Base-by-base conservation (phyloP, 2,888 invertebrate species). In the Agrotis puta region DNA sequence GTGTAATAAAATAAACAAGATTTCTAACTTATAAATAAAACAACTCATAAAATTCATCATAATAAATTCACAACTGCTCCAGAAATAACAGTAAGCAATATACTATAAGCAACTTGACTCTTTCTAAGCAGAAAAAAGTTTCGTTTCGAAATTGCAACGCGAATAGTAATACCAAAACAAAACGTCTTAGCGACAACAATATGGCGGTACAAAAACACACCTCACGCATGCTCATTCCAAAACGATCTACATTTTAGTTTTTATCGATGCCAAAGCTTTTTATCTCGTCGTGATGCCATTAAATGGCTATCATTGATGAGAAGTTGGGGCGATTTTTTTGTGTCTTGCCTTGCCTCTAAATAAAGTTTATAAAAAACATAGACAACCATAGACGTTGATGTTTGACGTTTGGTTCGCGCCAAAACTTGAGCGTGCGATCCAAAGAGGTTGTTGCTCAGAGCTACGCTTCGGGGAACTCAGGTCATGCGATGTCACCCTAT, bases 291-390 rank as follows among this genome's bases (percentile, higher is more conserved):
- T 87, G 88, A 89, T 89, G 81, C 90, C 89, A 92, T 92, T 91
- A 92, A 90, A 89, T 88, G 87, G 85, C 88, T 92, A 92, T 91
- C 91, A 92, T 90, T 91, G 90, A 89, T 90, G 89, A 86, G 86
- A 85, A 85, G 84, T 88, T 87, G 88, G 85, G 87, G 83, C 84
- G 82, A 81, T 85, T 89, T 91, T n/a, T 91, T 89, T 85, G 73
- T 87, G 85, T 71, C 66, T 64, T n/a, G n/a, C n/a, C n/a, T 77
- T 81, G 83, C 84, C 84, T 84, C 82, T 85, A 85, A 82, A 66
- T 86, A 89, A 88, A 86, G 70, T 73, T 75, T 39, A 73, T 33
- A 85, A 77, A 84, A 84, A 66, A 81, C 54, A 74, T 59, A 79
- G 79, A 74, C 67, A 79, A 82, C 82, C 84, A 87, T 87, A 89